Base-by-base conservation (phyloP, 2,888 invertebrate species). In the Papilio gigon region DNA sequence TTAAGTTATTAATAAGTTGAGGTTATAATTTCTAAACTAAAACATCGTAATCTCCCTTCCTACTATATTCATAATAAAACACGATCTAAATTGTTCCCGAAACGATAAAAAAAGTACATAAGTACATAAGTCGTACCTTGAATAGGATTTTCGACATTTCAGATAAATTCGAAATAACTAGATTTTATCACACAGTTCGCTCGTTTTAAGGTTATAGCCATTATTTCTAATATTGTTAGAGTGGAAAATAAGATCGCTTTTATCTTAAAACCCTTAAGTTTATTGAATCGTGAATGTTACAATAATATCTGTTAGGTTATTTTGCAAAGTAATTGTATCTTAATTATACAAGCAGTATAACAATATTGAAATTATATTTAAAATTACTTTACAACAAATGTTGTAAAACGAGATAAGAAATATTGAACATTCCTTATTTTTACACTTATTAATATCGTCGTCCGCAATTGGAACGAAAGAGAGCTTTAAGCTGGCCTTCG, bases 171-270 rank as follows among this genome's bases (percentile, higher is more conserved):
- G 25, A 65, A 65, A 65, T 65, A 59, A 66, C 47, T 66, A 6
- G 47, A 8, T 66, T 47, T 66, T 66, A 66, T 60, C 37, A 60
- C 59, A 60, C 35, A 4, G 44, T 66, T 37, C 60, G 14, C 35
- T 33, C 63, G 47, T 50, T 50, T 50, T 47, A 22, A 22, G 63
- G 33, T 50, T 50, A 33, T n/a, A 22, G 60, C 60, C 27, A 47
- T 66, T 66, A 66, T 60, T 47, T 60, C 47, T 66, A 66, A 60
- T 66, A 66, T 66, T 60, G 60, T 56, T 27, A 47, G 47, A 60
- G 37, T 60, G 47, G 47, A 60, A 66, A 60, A 66, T 66, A 66
- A 60, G 17, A 25, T 47, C 25, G 47, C 33, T 47, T 58, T 42
- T 58, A 3, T 60, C 47, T 60, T 56, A 56, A 37, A 64, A 40